These are phyloP conservation scores for Acronicta aceris DNA, from an alignment of 2,888 invertebrate genomes.

Conservation along the genomic window DNA sequence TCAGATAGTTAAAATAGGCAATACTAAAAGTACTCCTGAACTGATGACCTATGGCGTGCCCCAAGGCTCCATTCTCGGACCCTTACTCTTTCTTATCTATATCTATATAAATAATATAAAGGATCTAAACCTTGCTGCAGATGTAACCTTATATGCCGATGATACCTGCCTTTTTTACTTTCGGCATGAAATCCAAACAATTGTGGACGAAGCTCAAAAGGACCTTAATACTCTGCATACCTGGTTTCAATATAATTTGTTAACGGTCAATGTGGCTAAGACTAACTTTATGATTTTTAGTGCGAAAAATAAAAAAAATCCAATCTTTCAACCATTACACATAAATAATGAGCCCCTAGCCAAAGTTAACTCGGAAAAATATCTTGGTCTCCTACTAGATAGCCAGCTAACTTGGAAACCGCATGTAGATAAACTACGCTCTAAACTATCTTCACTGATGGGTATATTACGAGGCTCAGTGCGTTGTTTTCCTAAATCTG, in stretches of 20 bases:
- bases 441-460: constrained; percentile 1
- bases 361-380: background rate
- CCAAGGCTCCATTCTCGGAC: background rate
- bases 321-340: background rate
- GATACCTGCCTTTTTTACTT: too few relatives aligned
- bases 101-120: constrained; percentile 1
- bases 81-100: background rate
- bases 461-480: background rate
- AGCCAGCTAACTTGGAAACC: too few relatives aligned
- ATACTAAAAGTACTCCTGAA: background rate
- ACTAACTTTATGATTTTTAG: constrained; percentile 1
- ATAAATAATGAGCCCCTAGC: background rate
- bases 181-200: background rate
- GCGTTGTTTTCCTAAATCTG: background rate
- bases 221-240: background rate
- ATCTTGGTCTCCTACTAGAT: too few relatives aligned
- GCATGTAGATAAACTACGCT: too few relatives aligned
- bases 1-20: constrained; percentile 1
- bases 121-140: background rate
- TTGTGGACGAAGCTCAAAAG: background rate
- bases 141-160: background rate
- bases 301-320: background rate
- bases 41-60: background rate
- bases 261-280: background rate
- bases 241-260: background rate